A percentile compares a stretch with the other conserved stretches of the same genome.
These are phyloP conservation scores for Gopherus evgoodei DNA, from an alignment of 2,113 vertebrate species.

Conservation along the genomic window DNA sequence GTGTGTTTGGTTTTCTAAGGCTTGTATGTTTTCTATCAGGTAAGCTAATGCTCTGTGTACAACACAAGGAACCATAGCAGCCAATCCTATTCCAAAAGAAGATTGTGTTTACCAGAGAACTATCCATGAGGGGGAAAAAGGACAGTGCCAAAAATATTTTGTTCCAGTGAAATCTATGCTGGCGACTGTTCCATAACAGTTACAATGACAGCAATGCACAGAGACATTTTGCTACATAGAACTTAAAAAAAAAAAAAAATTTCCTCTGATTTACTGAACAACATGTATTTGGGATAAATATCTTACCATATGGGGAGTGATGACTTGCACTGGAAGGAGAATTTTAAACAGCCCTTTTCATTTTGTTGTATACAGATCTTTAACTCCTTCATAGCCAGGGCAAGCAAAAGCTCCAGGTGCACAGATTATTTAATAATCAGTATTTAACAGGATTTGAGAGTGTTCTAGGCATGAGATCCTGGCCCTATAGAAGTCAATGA, in stretches of 20 bases:
- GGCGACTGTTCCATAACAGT: constrained; percentile 7
- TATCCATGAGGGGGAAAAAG: background rate
- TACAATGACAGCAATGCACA: constrained; percentile 18
- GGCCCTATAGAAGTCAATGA: background rate
- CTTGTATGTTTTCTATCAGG: background rate
- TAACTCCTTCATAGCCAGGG: constrained; percentile 15
- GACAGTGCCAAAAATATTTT: constrained; percentile 15
- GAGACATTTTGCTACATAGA: constrained; percentile 25
- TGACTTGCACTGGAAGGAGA: constrained; percentile 52
- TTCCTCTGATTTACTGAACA: constrained; percentile 24
- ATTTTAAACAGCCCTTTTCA: constrained; percentile 45
- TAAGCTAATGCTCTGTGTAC: background rate
- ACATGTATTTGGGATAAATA: constrained; percentile 49
- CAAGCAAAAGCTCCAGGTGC: background rate
- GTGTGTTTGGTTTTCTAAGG: constrained; percentile 24
- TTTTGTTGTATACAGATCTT: constrained; percentile 23
- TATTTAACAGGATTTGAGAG: background rate
- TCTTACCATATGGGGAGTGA: constrained; percentile 65
- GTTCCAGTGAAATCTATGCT: constrained; percentile 1
- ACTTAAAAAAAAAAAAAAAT: constrained; percentile 61
- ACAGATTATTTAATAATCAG: background rate
- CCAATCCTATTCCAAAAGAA: background rate
- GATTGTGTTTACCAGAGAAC: background rate
- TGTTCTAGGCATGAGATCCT: background rate
- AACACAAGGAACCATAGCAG: background rate